Base-by-base conservation (phyloP, 2,113 vertebrate genomes). In the Varanus salvator region DNA sequence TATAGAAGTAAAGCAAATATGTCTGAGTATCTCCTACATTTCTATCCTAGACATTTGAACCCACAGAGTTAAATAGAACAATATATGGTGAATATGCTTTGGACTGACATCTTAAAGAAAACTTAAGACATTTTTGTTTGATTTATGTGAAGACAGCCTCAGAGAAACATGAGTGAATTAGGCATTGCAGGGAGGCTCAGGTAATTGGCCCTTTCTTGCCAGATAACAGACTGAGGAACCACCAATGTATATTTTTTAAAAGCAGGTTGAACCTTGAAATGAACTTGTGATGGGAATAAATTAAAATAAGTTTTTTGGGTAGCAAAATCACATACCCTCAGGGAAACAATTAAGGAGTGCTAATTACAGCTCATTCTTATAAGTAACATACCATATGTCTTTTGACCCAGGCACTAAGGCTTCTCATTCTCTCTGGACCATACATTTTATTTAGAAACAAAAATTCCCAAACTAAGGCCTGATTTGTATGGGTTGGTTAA, bases 261-360 rank as follows among this genome's bases (percentile, higher is more conserved):
- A 60, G 15, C 11, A 77, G 17, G 25, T 75, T 21, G 15, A 78
- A 29, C 38, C 38, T 50, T 50, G 38, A 44, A 50, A 64, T 23
- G 15, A 8, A 11, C 17, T 52, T 89, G 64, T 69, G 48, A 44
- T 31, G 52, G 57, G 48, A 15, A 54, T 77, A 21, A 89, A 44
- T 76, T 64, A 85, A 85, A 54, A 29, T 54, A 54, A 84, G 31
- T 23, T 85, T 29, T 60, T 77, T 89, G 84, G 60, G 75, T 57
- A 69, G 84, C 82, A 72, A 89, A 89, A 89, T 82, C 23, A 85
- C 82, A 89, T 78, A 23, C 60, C 82, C 88, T 78, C 48, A 27
- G 44, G 88, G 82, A 89, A 89, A 60, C 84, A 84, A 89, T 89
- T 84, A 68, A 89, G 74, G 52, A 19, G 12, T 48, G 50, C 69